Base-by-base conservation (phyloP, 1,140 invertebrate genomes). In the Sinonovacula constricta region DNA sequence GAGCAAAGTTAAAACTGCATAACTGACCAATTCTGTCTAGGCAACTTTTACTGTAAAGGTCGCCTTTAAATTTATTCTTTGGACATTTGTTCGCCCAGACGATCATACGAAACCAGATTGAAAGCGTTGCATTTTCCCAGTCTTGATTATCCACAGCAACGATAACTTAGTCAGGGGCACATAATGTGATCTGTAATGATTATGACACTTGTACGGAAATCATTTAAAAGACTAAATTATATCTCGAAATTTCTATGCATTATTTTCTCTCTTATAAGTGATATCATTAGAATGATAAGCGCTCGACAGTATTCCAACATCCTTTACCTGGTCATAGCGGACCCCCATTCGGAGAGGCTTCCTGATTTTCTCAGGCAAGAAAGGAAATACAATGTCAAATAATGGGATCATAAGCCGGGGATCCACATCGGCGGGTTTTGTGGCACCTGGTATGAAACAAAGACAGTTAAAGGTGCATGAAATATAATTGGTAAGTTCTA, bases 331-430 rank as follows among this genome's bases (percentile, higher is more conserved):
- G n/a, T 79, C 66, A 57, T 86, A 83, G 0, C 71, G 36, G n/a
- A 88, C 83, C 24, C 87, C 87, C 82, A 86, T 87, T 66, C 86
- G 56, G 2, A 88, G 78, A 28, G 79, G 76, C 56, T 86, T 87
- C 0, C 79, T 77, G 22, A 84, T 66, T 60, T 80, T 83, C 60
- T 86, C 81, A 1, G 87, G 87, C 14, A 88, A 68, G 66, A 54
- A 88, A 15, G 86, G 86, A 53, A 85, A 78, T 1, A 87, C 30
- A 7, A 81, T 79, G 45, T 87, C 85, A 81, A 87, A 86, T 31
- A 87, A 12, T 36, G 87, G 87, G 68, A 82, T 82, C 30, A 85
- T 81, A 5, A 88, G 62, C 34, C 67, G 81, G 12, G 87, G 82
- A 45, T 88, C 78, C 10, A 86, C 26, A 3, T 78, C 67, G 15